These are phyloP conservation scores for Drosophila triauraria DNA, from an alignment of 1,140 invertebrate species.

Conservation along the genomic window DNA sequence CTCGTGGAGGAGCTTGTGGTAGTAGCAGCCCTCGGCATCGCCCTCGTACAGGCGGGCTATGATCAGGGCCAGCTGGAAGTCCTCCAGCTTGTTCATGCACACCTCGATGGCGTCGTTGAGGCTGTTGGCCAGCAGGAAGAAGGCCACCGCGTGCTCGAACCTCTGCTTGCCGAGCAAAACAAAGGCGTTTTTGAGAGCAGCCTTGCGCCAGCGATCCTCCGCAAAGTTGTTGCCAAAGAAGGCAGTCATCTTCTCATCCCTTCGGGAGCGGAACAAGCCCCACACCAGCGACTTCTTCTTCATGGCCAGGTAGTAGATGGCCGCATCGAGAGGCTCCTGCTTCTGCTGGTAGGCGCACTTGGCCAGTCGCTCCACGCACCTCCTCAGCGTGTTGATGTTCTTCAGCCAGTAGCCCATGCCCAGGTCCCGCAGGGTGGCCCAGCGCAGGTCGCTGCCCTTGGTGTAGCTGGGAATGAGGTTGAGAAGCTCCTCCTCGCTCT, in stretches of 20 bases:
- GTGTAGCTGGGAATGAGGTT: constrained; percentile 95
- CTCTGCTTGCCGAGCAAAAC: constrained; percentile 97
- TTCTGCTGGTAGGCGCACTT: constrained; percentile 95
- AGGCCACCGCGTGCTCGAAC: constrained; percentile 96
- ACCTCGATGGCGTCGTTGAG: constrained; percentile 98
- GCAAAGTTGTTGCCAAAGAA: constrained; percentile 98
- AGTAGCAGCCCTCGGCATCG: constrained; percentile 89
- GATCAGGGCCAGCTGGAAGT: constrained; percentile 98
- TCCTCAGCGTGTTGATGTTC: constrained; percentile 92
- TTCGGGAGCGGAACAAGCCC: constrained; percentile 95
- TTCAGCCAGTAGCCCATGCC: constrained; percentile 98
- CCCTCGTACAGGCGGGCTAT: constrained; percentile 96
- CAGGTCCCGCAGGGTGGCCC: constrained; percentile 96
- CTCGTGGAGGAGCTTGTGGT: constrained; percentile 91
- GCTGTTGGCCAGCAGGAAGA: constrained; percentile 97
- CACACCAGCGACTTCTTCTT: constrained; percentile 98
- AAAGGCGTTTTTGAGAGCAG: constrained; percentile 99
- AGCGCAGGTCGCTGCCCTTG: constrained; percentile 91
- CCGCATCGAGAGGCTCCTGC: constrained; percentile 98
- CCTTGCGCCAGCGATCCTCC: constrained; percentile 97
- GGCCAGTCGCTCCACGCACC: constrained; percentile 96
- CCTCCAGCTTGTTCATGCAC: constrained; percentile 94
- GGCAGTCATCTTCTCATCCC: constrained; percentile 95
- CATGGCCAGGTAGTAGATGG: constrained; percentile 99
- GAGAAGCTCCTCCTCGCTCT: constrained; percentile 97